Percentiles rank a stretch among this genome's conserved stretches.
Conservation (phyloP, 2,888 invertebrate species). For the Tinea pellionella region DNA sequence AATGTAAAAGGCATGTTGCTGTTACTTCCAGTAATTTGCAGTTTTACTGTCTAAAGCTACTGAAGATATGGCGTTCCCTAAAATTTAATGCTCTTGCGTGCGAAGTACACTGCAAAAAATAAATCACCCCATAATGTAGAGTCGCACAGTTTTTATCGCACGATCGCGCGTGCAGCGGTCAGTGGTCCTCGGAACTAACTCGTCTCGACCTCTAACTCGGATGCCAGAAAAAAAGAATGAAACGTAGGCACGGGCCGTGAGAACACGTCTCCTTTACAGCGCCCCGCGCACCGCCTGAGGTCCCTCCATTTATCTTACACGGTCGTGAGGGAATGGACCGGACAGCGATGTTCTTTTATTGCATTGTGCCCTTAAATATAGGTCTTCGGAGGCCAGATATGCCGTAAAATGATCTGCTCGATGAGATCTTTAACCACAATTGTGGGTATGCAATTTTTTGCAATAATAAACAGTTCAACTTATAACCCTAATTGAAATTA, state of each 20-base stretch:
- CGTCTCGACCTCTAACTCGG: conserved; percentile 60
- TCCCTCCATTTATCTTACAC: conserved; percentile 63
- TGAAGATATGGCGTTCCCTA: not conserved
- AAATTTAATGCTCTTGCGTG: conserved; percentile 1
- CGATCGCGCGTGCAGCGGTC: conserved; percentile 55
- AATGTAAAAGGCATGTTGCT: not conserved
- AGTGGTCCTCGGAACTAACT: conserved; percentile 42
- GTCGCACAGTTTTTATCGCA: conserved; percentile 51
- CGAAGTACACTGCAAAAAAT: conserved; percentile 24
- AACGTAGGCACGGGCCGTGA: conserved; percentile 64
- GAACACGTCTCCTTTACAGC: conserved; percentile 52
- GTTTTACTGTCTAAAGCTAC: not conserved
- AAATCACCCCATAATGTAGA: conserved; percentile 14
- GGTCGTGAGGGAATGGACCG: conserved; percentile 65
- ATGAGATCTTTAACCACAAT: too few species aligned
- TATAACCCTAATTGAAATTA: conserved; percentile 16
- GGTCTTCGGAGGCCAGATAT: conserved; percentile 50
- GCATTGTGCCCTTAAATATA: conserved; percentile 65
- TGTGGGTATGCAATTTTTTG: conserved; percentile 21
- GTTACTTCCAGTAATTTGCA: conserved; percentile 1
- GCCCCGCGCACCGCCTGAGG: conserved; percentile 34
- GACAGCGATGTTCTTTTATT: conserved; percentile 63
- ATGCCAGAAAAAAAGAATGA: conserved; percentile 60
- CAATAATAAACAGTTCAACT: too few species aligned
- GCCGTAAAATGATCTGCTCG: conserved; percentile 44